Evolutionary conservation across 2,888 invertebrate genomes (phyloP).

Genomic region (Drosophila quasianomalipes): DNA sequence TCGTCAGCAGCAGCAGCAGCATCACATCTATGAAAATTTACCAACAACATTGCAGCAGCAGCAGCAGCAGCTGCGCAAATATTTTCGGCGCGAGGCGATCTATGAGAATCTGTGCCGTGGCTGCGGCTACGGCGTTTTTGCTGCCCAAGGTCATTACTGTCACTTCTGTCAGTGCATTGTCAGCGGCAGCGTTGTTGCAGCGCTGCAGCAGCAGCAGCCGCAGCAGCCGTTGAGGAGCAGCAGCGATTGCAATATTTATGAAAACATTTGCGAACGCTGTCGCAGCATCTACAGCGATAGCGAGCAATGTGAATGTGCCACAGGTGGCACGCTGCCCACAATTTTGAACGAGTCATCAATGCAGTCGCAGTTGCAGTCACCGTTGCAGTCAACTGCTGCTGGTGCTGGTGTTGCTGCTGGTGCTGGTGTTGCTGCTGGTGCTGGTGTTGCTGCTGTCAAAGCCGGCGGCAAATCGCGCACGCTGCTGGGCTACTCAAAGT

Average conservation of each 20-base stretch:
- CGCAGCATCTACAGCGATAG: constrained; percentile 79
- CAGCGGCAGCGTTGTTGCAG: constrained; percentile 69
- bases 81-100: constrained; percentile 77
- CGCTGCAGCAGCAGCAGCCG: constrained; percentile 38
- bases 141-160: constrained; percentile 82
- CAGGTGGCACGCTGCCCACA: constrained; percentile 20
- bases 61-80: constrained; percentile 74
- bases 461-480: constrained; percentile 53
- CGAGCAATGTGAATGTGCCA: constrained; percentile 71
- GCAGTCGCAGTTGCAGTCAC: neutral
- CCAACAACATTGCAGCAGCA: constrained; percentile 20
- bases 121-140: constrained; percentile 84
- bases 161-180: constrained; percentile 84
- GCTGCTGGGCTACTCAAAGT: constrained; percentile 58
- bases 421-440: neutral
- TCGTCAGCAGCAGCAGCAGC: constrained; percentile 40
- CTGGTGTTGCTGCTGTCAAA: constrained; percentile 11
- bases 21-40: constrained; percentile 70
- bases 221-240: constrained; percentile 3
- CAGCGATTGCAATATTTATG: constrained; percentile 77
- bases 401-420: neutral
- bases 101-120: constrained; percentile 85
- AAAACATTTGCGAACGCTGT: constrained; percentile 84
- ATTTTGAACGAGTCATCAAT: neutral
- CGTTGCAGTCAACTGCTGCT: neutral